Percentiles rank a stretch among this genome's conserved stretches.
phyloP scores from a whole-genome alignment of 2,113 vertebrate species.

The Barbus barbus region DNA sequence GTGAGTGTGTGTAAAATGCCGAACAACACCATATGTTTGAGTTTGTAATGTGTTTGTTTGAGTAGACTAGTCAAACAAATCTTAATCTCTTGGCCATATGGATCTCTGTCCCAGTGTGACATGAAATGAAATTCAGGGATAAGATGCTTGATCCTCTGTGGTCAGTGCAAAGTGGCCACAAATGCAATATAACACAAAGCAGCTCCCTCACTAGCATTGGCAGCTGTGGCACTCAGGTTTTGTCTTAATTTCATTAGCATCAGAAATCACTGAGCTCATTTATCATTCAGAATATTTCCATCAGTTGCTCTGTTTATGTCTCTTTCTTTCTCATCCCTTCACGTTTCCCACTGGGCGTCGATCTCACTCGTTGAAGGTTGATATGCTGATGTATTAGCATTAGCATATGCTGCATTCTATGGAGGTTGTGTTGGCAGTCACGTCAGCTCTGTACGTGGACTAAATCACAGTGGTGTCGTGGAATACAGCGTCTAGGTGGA shows the following conservation, averaged over 20 bases:
- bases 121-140: neutral
- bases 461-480: neutral
- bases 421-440: neutral
- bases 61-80: constrained; percentile 9
- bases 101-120: constrained; percentile 10
- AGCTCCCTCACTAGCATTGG: too few species aligned
- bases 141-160: neutral
- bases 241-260: constrained; percentile 24
- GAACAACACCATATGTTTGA: neutral
- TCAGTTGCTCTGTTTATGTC: constrained; percentile 10
- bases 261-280: constrained; percentile 18
- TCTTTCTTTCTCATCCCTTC: neutral
- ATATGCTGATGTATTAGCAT: constrained; percentile 1
- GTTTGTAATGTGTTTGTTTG: neutral
- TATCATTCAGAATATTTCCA: neutral
- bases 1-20: neutral
- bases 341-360: neutral
- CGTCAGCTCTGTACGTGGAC: neutral
- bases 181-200: neutral
- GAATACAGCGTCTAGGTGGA: constrained; percentile 19
- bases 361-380: neutral
- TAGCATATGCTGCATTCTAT: constrained; percentile 13
- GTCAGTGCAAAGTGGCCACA: neutral
- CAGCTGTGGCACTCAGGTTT: neutral
- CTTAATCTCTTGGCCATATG: neutral